These are phyloP conservation scores for Tethya wilhelma DNA, from an alignment of 37 sponge, comb jelly and placozoan species.

Conservation along the genomic window DNA sequence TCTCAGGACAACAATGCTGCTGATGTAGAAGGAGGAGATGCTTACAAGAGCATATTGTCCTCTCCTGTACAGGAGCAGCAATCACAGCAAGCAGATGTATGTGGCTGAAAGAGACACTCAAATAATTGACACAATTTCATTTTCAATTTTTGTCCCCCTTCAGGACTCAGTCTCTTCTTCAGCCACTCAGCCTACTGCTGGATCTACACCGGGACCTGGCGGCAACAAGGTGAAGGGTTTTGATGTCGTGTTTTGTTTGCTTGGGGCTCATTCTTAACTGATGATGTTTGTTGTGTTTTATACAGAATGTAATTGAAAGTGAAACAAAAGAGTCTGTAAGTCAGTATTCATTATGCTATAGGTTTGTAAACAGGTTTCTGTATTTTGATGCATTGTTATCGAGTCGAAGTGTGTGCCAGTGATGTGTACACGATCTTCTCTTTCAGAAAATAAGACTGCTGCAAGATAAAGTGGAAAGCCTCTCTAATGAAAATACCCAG, in stretches of 20 bases:
- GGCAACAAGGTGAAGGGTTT: neutral
- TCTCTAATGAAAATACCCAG: constrained; percentile 49
- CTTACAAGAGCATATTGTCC: neutral
- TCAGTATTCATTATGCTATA: neutral
- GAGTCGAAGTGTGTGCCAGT: too few species aligned
- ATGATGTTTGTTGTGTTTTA: neutral
- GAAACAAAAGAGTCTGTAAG: constrained; percentile 40
- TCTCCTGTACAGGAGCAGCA: neutral
- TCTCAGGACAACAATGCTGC: constrained; percentile 13
- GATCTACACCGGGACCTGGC: constrained; percentile 48
- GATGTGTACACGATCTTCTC: too few species aligned
- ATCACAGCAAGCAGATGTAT: neutral
- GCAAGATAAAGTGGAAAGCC: constrained; percentile 53
- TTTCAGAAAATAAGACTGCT: constrained; percentile 48
- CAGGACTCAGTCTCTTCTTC: neutral
- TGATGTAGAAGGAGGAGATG: neutral
- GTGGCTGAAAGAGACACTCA: too few species aligned
- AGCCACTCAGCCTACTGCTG: constrained; percentile 45
- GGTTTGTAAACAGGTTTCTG: too few species aligned
- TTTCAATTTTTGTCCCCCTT: constrained; percentile 1
- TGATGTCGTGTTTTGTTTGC: neutral
- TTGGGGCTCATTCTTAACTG: neutral
- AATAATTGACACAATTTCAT: neutral
- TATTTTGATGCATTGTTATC: too few species aligned
- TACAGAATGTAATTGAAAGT: constrained; percentile 31